Conservation (phyloP, 2,797 vertebrate species). For the Cirrhinus mrigala region DNA sequence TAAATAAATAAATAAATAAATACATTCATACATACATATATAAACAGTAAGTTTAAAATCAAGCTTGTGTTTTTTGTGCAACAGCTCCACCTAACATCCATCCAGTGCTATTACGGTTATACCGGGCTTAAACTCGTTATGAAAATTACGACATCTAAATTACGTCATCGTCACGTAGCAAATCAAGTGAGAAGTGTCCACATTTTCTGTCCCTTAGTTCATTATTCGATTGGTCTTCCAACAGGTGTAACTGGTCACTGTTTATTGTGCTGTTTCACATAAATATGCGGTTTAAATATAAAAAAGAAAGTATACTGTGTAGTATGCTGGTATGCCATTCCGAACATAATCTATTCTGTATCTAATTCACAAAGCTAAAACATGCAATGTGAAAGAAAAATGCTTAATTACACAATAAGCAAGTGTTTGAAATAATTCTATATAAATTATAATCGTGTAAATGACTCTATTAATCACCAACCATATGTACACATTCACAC, state of each 20-base stretch:
- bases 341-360: not conserved
- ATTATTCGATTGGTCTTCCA: not conserved
- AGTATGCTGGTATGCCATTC: constrained; percentile 6
- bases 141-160: not conserved
- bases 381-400: not conserved
- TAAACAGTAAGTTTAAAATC: no score
- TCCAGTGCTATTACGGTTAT: not conserved
- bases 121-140: not conserved
- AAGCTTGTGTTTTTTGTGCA: no score
- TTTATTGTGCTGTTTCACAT: not conserved
- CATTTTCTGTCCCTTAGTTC: not conserved
- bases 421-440: not conserved
- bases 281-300: not conserved
- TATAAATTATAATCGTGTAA: not conserved
- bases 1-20: no score
- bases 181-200: not conserved
- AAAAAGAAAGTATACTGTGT: not conserved
- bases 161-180: not conserved
- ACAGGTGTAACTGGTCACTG: not conserved
- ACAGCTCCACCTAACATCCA: no score
- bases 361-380: not conserved
- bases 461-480: constrained; percentile 47
- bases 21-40: no score
- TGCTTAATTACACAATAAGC: not conserved
- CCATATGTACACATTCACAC: constrained; percentile 39